phyloP scores from a whole-genome alignment of 2,113 vertebrate genomes.

The Grantiella picta region DNA sequence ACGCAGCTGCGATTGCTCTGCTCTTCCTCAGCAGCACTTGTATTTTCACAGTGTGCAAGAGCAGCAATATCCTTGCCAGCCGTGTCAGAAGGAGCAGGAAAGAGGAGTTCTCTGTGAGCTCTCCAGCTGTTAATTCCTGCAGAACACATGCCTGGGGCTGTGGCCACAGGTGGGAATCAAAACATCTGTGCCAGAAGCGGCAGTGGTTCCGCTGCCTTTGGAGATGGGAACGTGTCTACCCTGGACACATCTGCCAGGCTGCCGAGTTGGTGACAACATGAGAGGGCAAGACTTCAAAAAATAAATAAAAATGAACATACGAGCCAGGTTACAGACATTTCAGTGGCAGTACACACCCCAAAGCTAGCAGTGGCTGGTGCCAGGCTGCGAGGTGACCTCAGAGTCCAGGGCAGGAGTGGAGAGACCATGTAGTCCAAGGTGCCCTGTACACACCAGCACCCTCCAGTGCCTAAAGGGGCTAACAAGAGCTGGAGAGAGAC shows the following conservation, averaged over 20 bases:
- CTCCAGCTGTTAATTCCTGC: neutral
- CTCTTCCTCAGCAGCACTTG: neutral
- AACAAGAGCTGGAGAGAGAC: neutral
- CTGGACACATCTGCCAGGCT: neutral
- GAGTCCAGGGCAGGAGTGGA: neutral
- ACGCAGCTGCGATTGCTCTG: rapidly evolving
- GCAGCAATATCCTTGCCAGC: neutral
- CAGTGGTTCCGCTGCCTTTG: rapidly evolving
- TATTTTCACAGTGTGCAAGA: neutral
- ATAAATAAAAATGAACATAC: neutral
- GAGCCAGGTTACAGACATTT: neutral
- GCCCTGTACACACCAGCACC: too few relatives aligned
- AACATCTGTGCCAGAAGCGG: rapidly evolving
- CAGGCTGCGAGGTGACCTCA: rapidly evolving
- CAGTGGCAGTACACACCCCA: neutral
- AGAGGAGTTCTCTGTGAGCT: neutral
- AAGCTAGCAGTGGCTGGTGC: neutral
- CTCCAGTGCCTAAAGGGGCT: neutral
- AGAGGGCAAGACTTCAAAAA: neutral
- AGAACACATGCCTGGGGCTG: rapidly evolving
- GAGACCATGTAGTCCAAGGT: neutral
- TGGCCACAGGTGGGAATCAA: neutral
- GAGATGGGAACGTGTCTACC: rapidly evolving
- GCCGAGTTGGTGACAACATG: neutral
- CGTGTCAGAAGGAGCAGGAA: neutral